Percentiles rank a stretch among this genome's conserved stretches.
These are phyloP conservation scores for Xerus rutilus DNA, from an alignment of 2,797 vertebrate genomes.

Conservation along the genomic window DNA sequence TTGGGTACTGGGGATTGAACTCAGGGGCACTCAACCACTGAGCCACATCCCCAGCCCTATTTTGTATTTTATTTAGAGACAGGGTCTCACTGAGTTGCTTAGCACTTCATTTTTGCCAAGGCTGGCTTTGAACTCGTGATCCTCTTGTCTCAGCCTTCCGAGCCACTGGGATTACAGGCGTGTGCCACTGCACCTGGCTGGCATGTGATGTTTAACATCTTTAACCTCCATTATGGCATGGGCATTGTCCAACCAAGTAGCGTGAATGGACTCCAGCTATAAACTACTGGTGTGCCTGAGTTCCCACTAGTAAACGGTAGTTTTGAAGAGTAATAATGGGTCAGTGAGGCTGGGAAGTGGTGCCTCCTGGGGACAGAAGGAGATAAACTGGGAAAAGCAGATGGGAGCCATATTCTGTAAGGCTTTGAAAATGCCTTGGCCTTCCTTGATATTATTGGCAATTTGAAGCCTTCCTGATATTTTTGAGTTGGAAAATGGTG, in stretches of 20 bases:
- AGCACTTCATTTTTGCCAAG: too few relatives aligned
- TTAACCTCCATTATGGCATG: not conserved
- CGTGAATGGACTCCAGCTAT: not conserved
- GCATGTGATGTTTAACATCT: not conserved
- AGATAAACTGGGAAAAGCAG: not conserved
- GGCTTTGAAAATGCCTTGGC: not conserved
- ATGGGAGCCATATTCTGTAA: not conserved
- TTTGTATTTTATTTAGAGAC: too few relatives aligned
- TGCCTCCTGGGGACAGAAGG: not conserved
- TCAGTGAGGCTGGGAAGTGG: not conserved
- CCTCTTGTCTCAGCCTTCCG: too few relatives aligned
- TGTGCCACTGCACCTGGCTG: not conserved
- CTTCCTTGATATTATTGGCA: not conserved
- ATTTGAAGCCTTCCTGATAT: not conserved
- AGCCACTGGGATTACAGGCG: too few relatives aligned
- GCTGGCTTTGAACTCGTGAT: too few relatives aligned
- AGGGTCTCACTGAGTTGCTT: too few relatives aligned
- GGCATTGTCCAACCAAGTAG: not conserved
- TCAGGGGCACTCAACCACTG: too few relatives aligned
- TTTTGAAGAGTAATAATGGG: not conserved
- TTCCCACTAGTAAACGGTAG: not conserved
- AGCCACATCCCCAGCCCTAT: too few relatives aligned
- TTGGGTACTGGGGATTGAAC: too few relatives aligned
- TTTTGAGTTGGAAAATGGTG: not conserved
- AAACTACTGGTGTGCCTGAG: not conserved